Evolutionary conservation across 2,888 invertebrate species (phyloP), one percentile per base, ranked within the genome.

Genomic region (Colostygia pectinataria): DNA sequence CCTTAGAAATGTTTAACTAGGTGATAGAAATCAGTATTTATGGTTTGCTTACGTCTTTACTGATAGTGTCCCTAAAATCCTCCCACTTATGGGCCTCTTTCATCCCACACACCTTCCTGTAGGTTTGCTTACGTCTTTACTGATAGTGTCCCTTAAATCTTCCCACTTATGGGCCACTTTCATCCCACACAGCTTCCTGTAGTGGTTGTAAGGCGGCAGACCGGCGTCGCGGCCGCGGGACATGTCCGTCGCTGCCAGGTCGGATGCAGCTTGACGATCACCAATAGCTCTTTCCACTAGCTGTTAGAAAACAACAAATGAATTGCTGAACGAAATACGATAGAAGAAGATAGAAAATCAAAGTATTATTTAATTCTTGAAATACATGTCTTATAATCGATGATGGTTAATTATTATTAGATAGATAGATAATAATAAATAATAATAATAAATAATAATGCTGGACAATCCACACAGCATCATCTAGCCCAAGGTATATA

Each of bases 191-290:
- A 94, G 93, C 80, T 94, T 93, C 49, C 96, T 92, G 85, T 94
- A 96, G 71, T 94, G 93, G 93, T 95, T 96, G 83, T 96, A 97
- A 6, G 95, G 93, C n/a, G 96, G 96, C 46, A 97, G 88, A 29
- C 96, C 96, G 53, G 95, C 95, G 71, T 96, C 96, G 27, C 97
- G 92, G 32, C 95, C 74, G 38, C 77, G 64, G 68, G 71, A 74
- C 9, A 79, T 65, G 55, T 81, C 80, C 1, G 55, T 65, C 0
- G 79, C 65, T 0, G 63, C 32, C 4, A 77, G 53, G 55, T 79
- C 68, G 0, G 68, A 36, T 0, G 63, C 66, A 2, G 55, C 32
- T n/a, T 65, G 68, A 0, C 45, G 3, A 0, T 60, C 40, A 1
- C 66, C 66, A 49, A 12, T 7, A 1, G 14, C n/a, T 3, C 37